Percentiles rank a stretch among this genome's conserved stretches.
phyloP scores from a whole-genome alignment of 2,113 vertebrate genomes.

The Cephalopterus ornatus region DNA sequence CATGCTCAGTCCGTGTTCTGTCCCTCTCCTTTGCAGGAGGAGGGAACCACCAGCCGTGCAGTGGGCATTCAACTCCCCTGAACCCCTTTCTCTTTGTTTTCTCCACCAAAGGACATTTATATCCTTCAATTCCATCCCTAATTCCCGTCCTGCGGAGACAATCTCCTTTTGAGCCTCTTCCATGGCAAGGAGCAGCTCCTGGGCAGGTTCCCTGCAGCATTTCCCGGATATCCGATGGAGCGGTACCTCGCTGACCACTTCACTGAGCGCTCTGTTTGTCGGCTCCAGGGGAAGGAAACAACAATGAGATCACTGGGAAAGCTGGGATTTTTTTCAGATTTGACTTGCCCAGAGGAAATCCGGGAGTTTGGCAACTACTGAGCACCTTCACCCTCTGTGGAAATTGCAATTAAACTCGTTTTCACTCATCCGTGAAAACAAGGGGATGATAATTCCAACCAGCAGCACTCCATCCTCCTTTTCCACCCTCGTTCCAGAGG shows the following conservation, averaged over 20 bases:
- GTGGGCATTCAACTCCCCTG: neutral
- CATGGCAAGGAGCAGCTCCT: neutral
- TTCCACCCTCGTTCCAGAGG: rapidly evolving
- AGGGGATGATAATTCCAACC: neutral
- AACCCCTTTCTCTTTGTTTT: neutral
- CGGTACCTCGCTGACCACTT: neutral
- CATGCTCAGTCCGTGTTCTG: neutral
- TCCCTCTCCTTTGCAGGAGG: neutral
- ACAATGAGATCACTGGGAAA: slow-evolving; percentile 12
- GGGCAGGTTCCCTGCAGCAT: neutral
- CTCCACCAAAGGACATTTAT: neutral
- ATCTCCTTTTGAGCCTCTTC: neutral
- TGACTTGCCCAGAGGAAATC: neutral
- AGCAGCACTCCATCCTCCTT: neutral
- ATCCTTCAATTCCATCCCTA: neutral
- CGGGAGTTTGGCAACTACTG: rapidly evolving
- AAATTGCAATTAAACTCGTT: neutral
- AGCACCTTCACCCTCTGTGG: neutral
- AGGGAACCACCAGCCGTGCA: rapidly evolving
- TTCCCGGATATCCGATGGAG: neutral
- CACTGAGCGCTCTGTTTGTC: neutral
- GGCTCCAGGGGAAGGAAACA: slow-evolving; percentile 19
- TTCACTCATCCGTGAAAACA: neutral
- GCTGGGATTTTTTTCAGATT: neutral
- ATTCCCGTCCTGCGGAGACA: neutral